phyloP scores from a whole-genome alignment of 35 echinoderm and acorn worm species.

The Ptychodera flava region DNA sequence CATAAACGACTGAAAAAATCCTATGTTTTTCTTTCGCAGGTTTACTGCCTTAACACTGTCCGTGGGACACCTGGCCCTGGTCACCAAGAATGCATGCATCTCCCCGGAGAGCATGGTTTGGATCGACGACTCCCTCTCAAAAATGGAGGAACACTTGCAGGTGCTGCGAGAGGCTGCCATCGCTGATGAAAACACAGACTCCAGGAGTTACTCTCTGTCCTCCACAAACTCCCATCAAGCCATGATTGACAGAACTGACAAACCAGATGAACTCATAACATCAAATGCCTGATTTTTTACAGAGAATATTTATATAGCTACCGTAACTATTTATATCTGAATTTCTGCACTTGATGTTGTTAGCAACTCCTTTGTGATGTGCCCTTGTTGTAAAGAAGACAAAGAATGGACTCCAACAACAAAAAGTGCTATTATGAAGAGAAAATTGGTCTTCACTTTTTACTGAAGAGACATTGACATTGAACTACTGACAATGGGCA shows the following conservation, averaged over 20 bases:
- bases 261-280: neutral
- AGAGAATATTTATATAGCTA: neutral
- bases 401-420: too few relatives aligned
- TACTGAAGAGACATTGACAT: too few relatives aligned
- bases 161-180: neutral
- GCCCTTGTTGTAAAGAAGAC: too few relatives aligned
- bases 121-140: constrained; percentile 74
- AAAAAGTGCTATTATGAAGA: too few relatives aligned
- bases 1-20: too few relatives aligned
- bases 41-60: constrained; percentile 76
- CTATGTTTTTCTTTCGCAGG: constrained; percentile 15
- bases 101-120: constrained; percentile 55
- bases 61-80: constrained; percentile 66
- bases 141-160: constrained; percentile 84
- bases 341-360: too few relatives aligned
- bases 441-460: too few relatives aligned
- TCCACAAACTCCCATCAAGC: neutral
- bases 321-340: constrained; percentile 2
- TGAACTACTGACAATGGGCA: too few relatives aligned
- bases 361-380: too few relatives aligned
- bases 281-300: neutral
- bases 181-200: neutral
- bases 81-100: constrained; percentile 76
- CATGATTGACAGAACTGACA: neutral
- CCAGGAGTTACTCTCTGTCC: neutral